Base-by-base conservation (phyloP, 1,140 invertebrate species). In the Latrodectus geometricus region DNA sequence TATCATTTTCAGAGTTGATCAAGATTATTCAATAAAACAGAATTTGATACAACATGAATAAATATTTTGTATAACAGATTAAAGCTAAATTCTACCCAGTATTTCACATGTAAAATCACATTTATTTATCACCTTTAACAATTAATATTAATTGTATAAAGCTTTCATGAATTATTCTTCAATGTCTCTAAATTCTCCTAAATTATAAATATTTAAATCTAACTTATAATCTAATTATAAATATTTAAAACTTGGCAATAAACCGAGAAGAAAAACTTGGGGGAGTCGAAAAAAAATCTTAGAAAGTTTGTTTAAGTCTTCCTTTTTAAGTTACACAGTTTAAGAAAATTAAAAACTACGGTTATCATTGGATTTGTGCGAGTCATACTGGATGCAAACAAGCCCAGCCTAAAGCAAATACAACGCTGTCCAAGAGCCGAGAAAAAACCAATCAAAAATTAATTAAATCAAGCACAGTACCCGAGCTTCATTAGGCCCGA, bases 401-500 rank as follows among this genome's bases (percentile, higher is more conserved):
- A 74, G 75, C 12, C 66, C 70, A 78, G 83, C 83, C 83, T 86
- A 86, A 86, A 86, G 83, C 83, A 86, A 86, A 86, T 86, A 86
- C 65, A 65, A 86, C 75, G 74, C 66, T 86, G 83, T 78, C 83
- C 83, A 70, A 77, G 50, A 83, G 11, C 83, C 83, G 83, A 86
- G 83, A 86, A 86, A 86, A 86, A 86, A 86, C 83, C 83, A 86
- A 86, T 86, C 75, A 86, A 86, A 86, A 86, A 86, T 86, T 86
- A 86, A 86, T 86, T 86, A 86, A 86, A 86, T 86, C 83, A 86
- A 86, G 83, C 75, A 77, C 50, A 68, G 83, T 77, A 50, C 83
- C 83, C 75, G 65, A 50, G 49, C 83, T 86, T 86, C 83, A 86
- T 86, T 86, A 86, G 83, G 65, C 83, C 83, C 65, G 75, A 78